Base-by-base conservation (phyloP, 2,888 invertebrate genomes). In the Alviniconcha strummeri region DNA sequence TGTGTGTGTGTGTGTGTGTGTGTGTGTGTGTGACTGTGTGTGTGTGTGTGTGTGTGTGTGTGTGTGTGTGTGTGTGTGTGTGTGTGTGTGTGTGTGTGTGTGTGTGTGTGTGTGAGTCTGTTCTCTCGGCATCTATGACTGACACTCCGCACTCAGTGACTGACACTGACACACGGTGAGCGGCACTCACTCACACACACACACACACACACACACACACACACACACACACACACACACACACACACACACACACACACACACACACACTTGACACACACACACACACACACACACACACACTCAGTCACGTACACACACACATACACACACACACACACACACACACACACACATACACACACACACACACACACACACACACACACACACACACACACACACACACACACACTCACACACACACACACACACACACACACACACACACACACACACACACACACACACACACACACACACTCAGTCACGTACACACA, bases 191-290 rank as follows among this genome's bases (percentile, higher is more conserved):
- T 3, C 15, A 13, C 19, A 72, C 9, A 17, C n/a, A 72, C 8
- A n/a, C 72, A 72, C 19, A 72, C 72, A 72, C 19, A 72, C 72
- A 72, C 19, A 72, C 72, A 72, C 19, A 17, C 72, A 72, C 19
- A 72, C 72, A 72, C 19, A 72, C 72, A 72, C 19, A 72, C 72
- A 72, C 15, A 72, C 17, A 72, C 15, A 72, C 72, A 72, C 19
- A 72, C 17, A 72, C 19, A 72, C 72, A 72, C 19, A 72, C 72
- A 72, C 19, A 72, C 17, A 72, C 19, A 72, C 72, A 72, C 19
- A 72, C 72, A 72, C 8, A 72, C 72, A 72, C 8, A 72, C 72
- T n/a, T n/a, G n/a, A 72, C 19, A 72, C 72, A 72, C 19, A 72
- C 72, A 72, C 19, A 72, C 72, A 72, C 19, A n/a, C 72, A n/a